Evolutionary conservation across 2,888 invertebrate genomes (phyloP).

Genomic region (Meteorus colon): DNA sequence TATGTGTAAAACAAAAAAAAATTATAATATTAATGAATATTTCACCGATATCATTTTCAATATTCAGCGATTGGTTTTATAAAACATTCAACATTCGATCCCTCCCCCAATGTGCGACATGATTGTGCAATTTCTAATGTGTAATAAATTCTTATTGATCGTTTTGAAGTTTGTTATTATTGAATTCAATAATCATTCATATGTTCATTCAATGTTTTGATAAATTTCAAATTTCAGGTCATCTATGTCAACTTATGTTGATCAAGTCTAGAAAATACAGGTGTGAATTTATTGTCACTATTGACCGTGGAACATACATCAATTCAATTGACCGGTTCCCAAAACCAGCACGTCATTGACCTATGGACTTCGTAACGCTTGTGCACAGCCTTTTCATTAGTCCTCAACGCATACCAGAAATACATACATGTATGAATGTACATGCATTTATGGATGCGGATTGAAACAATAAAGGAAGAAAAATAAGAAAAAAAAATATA

Average conservation of each 20-base stretch:
- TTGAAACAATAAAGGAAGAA: not conserved
- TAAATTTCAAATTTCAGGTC: not conserved
- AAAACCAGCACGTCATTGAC: constrained; percentile 11
- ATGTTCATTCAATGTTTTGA: not conserved
- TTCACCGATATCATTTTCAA: not conserved
- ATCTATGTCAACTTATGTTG: not conserved
- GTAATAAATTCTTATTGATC: constrained; percentile 4
- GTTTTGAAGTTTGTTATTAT: not conserved
- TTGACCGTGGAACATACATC: not conserved
- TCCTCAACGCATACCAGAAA: not conserved
- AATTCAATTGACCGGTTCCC: not conserved
- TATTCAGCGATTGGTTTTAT: not conserved
- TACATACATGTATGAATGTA: not conserved
- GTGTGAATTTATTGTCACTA: not conserved
- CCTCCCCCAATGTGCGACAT: not conserved
- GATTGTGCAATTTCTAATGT: not conserved
- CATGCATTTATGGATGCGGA: not conserved
- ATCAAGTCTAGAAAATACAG: not conserved
- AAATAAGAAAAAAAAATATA: not conserved
- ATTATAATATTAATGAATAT: not conserved
- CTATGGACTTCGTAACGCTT: constrained; percentile 11
- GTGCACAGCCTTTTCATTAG: not conserved
- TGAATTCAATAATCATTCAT: not conserved
- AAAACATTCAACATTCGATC: not conserved
- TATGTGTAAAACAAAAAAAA: not conserved